Base-by-base conservation (phyloP, 23 tunicate genomes). In the Phallusia fumigata region DNA sequence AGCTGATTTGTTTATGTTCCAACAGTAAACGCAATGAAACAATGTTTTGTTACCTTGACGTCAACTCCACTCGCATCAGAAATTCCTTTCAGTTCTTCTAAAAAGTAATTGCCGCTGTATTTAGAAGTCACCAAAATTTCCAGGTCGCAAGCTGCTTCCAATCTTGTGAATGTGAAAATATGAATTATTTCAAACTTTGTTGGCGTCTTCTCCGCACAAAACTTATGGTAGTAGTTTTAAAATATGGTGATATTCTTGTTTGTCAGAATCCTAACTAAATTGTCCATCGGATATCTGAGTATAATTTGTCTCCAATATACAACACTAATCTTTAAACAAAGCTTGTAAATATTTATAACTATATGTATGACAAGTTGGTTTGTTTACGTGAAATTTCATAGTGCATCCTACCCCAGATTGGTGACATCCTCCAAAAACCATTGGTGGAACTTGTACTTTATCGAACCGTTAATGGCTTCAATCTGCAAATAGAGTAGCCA, bases 371-470 rank as follows among this genome's bases (percentile, higher is more conserved):
- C 69, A 58, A 58, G 10, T 40, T 40, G 5, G 47, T 40, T 10
- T 40, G 1, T 58, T 6, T 58, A 21, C 13, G 69, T 21, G 69
- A 11, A 6, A 58, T 21, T 8, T 6, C 69, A 24, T 6, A 58
- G 16, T 8, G 1, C 0, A 31, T 18, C 88, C 79, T 80, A 92
- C 97, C 97, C 97, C 0, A 92, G 32, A 69, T 92, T 87, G 5
- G 97, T 85, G 15, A 92, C 97, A 64, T 92, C 97, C 45, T 81
- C 83, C 52, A 92, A 74, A 80, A 92, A 92, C 97, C 97, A 92
- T 3, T 92, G 91, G 8, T 84, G 87, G 52, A 92, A 92, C 26
- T 80, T 76, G 76, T 65, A 74, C 34, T 73, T 80, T 0, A 64
- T 84, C 19, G 86, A 74, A 18, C 97, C 97, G 34, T 92, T 92